These are phyloP conservation scores for Hydrolagus colliei DNA, from an alignment of 2,797 vertebrate genomes.

Conservation along the genomic window DNA sequence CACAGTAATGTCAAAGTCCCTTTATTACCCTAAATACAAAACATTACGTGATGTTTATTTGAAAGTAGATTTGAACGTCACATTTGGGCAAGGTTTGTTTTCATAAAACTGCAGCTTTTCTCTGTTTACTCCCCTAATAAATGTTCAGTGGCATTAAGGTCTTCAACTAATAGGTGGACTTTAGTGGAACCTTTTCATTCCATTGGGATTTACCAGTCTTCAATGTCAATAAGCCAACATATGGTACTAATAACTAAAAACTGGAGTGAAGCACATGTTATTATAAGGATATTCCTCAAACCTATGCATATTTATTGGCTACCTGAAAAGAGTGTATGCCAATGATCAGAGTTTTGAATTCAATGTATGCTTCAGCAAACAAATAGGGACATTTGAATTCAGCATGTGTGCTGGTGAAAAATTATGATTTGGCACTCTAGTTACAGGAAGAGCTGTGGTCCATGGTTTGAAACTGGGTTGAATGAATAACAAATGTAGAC, in stretches of 20 bases:
- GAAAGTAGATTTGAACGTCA: background rate
- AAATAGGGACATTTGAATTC: background rate
- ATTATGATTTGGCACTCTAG: no score
- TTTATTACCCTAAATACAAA: no score
- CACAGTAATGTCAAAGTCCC: no score
- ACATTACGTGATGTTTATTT: no score
- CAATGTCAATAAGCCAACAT: background rate
- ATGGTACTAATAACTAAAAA: slow-evolving; percentile 20
- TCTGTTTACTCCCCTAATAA: background rate
- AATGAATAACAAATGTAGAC: no score
- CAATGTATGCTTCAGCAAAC: background rate
- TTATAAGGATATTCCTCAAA: background rate
- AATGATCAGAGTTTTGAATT: background rate
- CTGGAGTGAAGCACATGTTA: background rate
- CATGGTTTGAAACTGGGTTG: no score
- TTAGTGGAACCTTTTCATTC: background rate
- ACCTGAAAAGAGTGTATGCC: background rate
- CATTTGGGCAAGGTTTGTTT: background rate
- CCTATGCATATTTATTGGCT: background rate
- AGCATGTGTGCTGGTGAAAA: background rate
- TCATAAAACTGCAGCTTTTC: background rate
- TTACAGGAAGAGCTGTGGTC: no score
- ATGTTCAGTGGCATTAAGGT: background rate
- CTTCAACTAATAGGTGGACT: background rate
- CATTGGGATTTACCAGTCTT: background rate